A percentile compares a stretch with the other conserved stretches of the same genome.
phyloP scores from a whole-genome alignment of 1,140 invertebrate species.

The Tenebrio molitor region DNA sequence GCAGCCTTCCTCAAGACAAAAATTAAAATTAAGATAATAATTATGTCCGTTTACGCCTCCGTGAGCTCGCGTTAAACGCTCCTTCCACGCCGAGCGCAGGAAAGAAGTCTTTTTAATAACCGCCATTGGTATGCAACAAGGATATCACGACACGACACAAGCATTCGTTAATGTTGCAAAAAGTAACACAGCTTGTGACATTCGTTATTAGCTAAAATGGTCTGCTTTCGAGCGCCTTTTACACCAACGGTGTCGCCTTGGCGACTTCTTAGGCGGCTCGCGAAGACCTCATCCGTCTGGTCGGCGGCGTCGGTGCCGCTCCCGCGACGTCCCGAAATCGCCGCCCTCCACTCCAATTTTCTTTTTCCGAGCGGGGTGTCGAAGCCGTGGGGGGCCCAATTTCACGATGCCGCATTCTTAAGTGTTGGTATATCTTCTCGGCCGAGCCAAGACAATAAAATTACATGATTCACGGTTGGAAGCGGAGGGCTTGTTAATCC shows the following conservation, averaged over 20 bases:
- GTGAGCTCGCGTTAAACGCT: too few species aligned
- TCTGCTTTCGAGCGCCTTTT: conserved; percentile 24
- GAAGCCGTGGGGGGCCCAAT: conserved; percentile 28
- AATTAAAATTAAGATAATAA: too few species aligned
- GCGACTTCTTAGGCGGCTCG: background rate
- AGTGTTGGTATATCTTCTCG: conserved; percentile 27
- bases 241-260: conserved; percentile 6
- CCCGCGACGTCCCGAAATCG: conserved; percentile 5
- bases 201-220: conserved; percentile 26
- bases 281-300: too few species aligned
- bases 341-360: conserved; percentile 13
- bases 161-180: conserved; percentile 36
- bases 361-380: background rate
- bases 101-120: conserved; percentile 22
- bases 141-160: conserved; percentile 29
- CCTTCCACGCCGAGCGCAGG: too few species aligned
- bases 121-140: conserved; percentile 27
- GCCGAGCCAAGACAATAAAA: conserved; percentile 40
- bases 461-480: conserved; percentile 46
- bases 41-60: too few species aligned
- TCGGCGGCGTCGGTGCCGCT: too few species aligned
- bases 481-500: conserved; percentile 41
- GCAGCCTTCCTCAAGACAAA: too few species aligned
- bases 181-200: conserved; percentile 26
- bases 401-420: conserved; percentile 24